Conservation (phyloP, 2,888 invertebrate genomes). For the Amphimallon solstitiale region DNA sequence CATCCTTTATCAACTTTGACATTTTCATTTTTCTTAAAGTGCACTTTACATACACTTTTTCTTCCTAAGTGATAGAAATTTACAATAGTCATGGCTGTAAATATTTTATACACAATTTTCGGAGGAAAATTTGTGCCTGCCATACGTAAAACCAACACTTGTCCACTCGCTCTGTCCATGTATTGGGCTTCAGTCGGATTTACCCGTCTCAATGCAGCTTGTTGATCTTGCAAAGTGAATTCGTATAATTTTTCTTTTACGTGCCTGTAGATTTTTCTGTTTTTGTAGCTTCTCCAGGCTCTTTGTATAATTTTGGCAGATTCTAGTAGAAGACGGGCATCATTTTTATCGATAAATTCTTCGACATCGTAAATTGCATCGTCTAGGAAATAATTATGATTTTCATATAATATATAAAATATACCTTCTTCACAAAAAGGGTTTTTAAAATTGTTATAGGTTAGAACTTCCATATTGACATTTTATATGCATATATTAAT, state of each 20-base stretch:
- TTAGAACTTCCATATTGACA: slow-evolving; percentile 22
- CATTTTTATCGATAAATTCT: not conserved
- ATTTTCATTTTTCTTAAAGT: not conserved
- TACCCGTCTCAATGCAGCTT: slow-evolving; percentile 41
- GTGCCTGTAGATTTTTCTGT: slow-evolving; percentile 43
- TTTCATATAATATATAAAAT: slow-evolving; percentile 46
- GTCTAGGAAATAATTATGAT: slow-evolving; percentile 46
- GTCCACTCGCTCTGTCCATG: slow-evolving; percentile 48
- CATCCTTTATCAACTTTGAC: slow-evolving; percentile 24
- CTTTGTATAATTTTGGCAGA: slow-evolving; percentile 47
- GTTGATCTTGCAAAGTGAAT: slow-evolving; percentile 44
- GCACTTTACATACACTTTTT: not conserved
- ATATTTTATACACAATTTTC: slow-evolving; percentile 52
- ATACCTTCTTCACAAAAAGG: slow-evolving; percentile 35
- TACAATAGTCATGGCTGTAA: slow-evolving; percentile 38
- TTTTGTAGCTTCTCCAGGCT: slow-evolving; percentile 39
- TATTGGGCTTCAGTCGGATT: slow-evolving; percentile 44
- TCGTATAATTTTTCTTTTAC: slow-evolving; percentile 41
- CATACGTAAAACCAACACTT: slow-evolving; percentile 49
- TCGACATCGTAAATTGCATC: not conserved
- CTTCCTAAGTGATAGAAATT: slow-evolving; percentile 5
- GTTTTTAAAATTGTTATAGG: not conserved
- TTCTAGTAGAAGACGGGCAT: not conserved
- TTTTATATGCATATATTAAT: not conserved
- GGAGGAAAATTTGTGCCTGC: slow-evolving; percentile 53